Percentiles rank a stretch among this genome's conserved stretches.
These are phyloP conservation scores for Scrobipalpa costella DNA, from an alignment of 2,888 invertebrate species.

Conservation along the genomic window DNA sequence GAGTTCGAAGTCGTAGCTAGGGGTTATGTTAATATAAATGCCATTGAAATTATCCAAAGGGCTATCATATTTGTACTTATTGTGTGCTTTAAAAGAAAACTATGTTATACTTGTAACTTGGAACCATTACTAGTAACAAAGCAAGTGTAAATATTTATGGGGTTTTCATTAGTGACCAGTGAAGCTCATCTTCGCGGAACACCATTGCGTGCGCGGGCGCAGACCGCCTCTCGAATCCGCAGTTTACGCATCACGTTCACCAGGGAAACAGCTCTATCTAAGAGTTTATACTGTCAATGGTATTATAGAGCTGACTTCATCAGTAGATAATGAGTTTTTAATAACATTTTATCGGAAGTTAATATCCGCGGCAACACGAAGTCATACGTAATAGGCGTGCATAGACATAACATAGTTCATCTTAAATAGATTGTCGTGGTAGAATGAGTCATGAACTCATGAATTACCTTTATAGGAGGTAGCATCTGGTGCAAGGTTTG, in stretches of 20 bases:
- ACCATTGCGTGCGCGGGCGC: conserved; percentile 51
- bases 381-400: not conserved
- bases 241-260: conserved; percentile 22
- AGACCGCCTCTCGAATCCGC: conserved; percentile 42
- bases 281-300: not conserved
- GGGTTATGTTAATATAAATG: not conserved
- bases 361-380: not conserved
- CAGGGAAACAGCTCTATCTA: conserved; percentile 6
- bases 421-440: not conserved
- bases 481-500: conserved; percentile 65
- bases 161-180: conserved; percentile 25
- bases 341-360: conserved; percentile 1
- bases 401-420: not conserved
- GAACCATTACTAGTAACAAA: not conserved
- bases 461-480: conserved; percentile 54
- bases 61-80: too few relatives aligned
- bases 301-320: not conserved
- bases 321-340: not conserved
- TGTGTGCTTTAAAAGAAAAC: not conserved
- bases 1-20: not conserved
- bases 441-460: conserved; percentile 39
- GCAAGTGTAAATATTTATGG: conserved; percentile 26
- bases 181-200: conserved; percentile 45
- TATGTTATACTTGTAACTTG: not conserved
- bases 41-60: too few relatives aligned